phyloP scores from a whole-genome alignment of 1,140 invertebrate genomes.

The Acromyrmex heyeri region DNA sequence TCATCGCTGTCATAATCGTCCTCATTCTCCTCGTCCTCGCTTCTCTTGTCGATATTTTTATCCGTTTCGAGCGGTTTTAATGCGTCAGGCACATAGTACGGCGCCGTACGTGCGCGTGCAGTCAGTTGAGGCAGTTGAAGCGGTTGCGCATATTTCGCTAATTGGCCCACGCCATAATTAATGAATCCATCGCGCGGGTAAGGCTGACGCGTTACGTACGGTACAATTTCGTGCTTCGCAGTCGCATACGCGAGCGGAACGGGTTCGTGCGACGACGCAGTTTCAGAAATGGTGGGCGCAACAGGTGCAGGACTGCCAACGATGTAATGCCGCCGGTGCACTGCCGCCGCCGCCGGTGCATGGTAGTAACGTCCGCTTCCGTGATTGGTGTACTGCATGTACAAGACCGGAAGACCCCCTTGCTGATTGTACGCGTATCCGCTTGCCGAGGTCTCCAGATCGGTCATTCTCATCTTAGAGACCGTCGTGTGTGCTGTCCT shows the following conservation, averaged over 20 bases:
- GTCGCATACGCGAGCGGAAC: conserved; percentile 57
- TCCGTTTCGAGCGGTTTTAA: background rate
- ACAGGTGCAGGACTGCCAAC: conserved; percentile 74
- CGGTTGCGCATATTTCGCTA: conserved; percentile 29
- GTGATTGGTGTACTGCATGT: conserved; percentile 83
- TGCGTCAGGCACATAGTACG: conserved; percentile 55
- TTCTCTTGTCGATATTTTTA: background rate
- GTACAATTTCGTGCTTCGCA: conserved; percentile 30
- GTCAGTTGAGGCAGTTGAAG: background rate
- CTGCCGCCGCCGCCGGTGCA: conserved; percentile 68
- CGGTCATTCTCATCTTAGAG: conserved; percentile 80
- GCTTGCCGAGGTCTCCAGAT: conserved; percentile 81
- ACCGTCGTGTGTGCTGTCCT: conserved; percentile 75
- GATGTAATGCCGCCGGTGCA: conserved; percentile 68
- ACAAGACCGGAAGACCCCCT: conserved; percentile 79
- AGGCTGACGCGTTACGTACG: conserved; percentile 46
- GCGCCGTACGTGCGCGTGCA: conserved; percentile 29
- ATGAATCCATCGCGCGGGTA: conserved; percentile 42
- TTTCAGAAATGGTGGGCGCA: conserved; percentile 67
- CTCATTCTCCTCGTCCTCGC: background rate
- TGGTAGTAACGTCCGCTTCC: conserved; percentile 75
- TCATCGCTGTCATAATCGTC: conserved; percentile 19
- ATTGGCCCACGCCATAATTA: conserved; percentile 55
- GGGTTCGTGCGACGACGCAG: conserved; percentile 56
- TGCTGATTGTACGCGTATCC: conserved; percentile 83